A percentile compares a stretch with the other conserved stretches of the same genome.
Evolutionary conservation across 2,113 vertebrate species (phyloP).

Genomic region (Heliornis fulica): DNA sequence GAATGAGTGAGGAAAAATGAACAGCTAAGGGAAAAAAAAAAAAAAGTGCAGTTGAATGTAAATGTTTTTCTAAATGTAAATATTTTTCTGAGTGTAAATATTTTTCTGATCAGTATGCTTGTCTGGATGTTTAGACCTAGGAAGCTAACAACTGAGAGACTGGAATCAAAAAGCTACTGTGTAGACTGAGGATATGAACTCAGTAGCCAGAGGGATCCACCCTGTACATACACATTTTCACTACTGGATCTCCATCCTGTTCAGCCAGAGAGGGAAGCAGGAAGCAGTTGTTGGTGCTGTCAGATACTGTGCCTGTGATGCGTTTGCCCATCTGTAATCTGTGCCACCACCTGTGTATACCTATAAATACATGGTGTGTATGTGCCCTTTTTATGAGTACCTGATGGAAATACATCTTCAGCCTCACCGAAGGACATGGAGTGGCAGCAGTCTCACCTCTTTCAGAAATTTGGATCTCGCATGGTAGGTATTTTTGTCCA

Average conservation of each 20-base stretch:
- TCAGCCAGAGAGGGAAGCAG: not conserved
- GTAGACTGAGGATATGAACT: not conserved
- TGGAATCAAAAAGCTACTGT: not conserved
- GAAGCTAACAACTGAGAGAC: not conserved
- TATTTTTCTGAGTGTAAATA: not conserved
- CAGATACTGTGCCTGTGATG: not conserved
- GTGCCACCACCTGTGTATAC: not conserved
- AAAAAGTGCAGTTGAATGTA: not conserved
- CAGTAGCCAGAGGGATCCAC: not conserved
- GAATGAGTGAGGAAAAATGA: not conserved
- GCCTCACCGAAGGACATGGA: not conserved
- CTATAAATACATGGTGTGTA: not conserved
- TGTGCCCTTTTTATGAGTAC: too few relatives aligned
- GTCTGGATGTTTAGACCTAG: not conserved
- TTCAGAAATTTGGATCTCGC: not conserved
- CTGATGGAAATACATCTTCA: not conserved
- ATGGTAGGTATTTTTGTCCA: not conserved
- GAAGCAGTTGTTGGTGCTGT: not conserved
- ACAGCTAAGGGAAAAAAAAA: fast-evolving
- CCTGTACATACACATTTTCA: not conserved
- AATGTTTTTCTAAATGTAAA: not conserved
- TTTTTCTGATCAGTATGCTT: not conserved
- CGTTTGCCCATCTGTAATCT: not conserved
- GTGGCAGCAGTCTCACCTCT: not conserved
- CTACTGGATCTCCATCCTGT: not conserved